Base-by-base conservation (phyloP, 1,140 invertebrate species). In the Caerostris extrusa region DNA sequence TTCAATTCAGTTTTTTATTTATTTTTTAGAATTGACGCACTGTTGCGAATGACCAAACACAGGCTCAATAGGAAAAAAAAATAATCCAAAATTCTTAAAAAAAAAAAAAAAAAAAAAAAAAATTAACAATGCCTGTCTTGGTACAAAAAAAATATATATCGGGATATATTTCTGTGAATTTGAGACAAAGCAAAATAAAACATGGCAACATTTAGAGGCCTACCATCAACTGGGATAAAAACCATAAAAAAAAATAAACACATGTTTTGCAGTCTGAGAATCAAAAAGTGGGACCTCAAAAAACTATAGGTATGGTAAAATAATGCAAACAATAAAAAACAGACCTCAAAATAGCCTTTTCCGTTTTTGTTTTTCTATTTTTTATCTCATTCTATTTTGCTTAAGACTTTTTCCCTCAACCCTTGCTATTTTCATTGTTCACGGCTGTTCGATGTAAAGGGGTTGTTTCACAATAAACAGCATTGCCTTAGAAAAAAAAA, bases 391-490 rank as follows among this genome's bases (percentile, higher is more conserved):
- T 77, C 50, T 53, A 7, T 34, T 10, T 12, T 34, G 19, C 19
- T 77, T 77, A 77, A 56, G 55, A 55, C 10, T 58, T 56, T 64
- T 64, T 64, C 61, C 17, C 61, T 17, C 82, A 58, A 83, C 82
- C 82, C 82, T 83, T 83, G 57, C 82, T 56, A 58, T 83, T 83
- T n/a, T 83, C 82, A 83, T 83, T 83, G 82, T 83, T 55, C 56
- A 19, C 82, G 57, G 82, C 82, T 83, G 82, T 77, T 77, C 71
- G 8, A 50, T 50, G 71, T 5, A 53, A 67, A n/a, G 71, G 71
- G 71, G 34, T 34, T 77, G 55, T 19, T 83, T 34, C 82, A 58
- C 55, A 57, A 83, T 83, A 77, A n/a, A 83, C 56, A 83, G 14
- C 5, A 34, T 2, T 7, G 82, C 82, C 82, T 19, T 6, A 19